Evolutionary conservation across 2,888 invertebrate genomes (phyloP).

Genomic region (Amblyjoppa fuscipennis): DNA sequence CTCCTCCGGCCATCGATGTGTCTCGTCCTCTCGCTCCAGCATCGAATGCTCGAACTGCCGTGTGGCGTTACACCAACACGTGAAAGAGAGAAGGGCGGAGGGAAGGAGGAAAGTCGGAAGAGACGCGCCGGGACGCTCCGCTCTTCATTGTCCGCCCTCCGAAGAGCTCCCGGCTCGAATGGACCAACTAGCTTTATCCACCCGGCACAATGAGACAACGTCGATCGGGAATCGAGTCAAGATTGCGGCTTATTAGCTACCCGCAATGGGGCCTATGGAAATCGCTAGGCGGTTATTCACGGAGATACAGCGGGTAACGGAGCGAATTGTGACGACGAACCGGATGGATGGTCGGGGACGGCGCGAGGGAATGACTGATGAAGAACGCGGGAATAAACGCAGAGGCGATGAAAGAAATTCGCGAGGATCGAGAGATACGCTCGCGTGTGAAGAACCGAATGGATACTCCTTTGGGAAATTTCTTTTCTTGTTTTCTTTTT

Average conservation of each 20-base stretch:
- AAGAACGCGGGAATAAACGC: not conserved
- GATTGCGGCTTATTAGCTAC: slow-evolving; percentile 54
- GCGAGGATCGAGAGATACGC: not conserved
- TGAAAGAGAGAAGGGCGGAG: slow-evolving; percentile 16
- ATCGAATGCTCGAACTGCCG: slow-evolving; percentile 13
- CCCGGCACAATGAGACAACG: slow-evolving; percentile 49
- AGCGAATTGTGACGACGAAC: not conserved
- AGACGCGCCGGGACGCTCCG: slow-evolving; percentile 24
- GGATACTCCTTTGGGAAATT: slow-evolving; percentile 10
- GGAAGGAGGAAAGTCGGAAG: slow-evolving; percentile 18
- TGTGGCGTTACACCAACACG: not conserved
- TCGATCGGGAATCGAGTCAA: slow-evolving; percentile 54
- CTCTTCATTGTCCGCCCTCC: slow-evolving; percentile 43
- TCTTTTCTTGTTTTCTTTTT: not conserved
- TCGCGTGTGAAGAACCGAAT: not conserved
- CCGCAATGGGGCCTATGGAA: slow-evolving; percentile 14
- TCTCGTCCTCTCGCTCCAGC: not conserved
- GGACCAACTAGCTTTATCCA: slow-evolving; percentile 39
- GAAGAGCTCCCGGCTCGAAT: slow-evolving; percentile 11
- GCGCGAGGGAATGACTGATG: not conserved
- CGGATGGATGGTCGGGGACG: not conserved
- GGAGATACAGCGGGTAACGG: not conserved
- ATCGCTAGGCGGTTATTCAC: slow-evolving; percentile 11
- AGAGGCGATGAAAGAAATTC: not conserved
- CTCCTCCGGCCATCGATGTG: not conserved